A percentile compares a stretch with the other conserved stretches of the same genome.
Conservation (phyloP, 2,888 invertebrate species). For the Drosophila limbata region DNA sequence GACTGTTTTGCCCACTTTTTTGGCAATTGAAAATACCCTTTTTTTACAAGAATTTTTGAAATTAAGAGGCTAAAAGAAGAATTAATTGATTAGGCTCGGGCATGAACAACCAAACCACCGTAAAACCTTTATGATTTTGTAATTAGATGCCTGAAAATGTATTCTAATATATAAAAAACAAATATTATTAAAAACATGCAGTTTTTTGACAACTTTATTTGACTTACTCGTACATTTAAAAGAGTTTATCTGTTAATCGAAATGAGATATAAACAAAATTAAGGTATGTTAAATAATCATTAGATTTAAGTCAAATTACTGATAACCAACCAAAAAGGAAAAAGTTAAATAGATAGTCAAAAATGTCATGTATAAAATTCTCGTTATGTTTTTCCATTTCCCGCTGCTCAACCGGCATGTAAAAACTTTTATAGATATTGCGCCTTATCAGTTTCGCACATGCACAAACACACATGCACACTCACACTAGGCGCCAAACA, state of each 20-base stretch:
- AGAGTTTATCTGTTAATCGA: background rate
- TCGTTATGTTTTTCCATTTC: slow-evolving; percentile 21
- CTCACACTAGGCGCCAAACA: slow-evolving; percentile 5
- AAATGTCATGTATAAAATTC: background rate
- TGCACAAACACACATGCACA: slow-evolving; percentile 26
- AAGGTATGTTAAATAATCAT: background rate
- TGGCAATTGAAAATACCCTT: too few species aligned
- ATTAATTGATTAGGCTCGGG: too few species aligned
- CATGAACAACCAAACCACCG: too few species aligned
- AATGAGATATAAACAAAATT: background rate
- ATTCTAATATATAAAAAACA: too few species aligned
- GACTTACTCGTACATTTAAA: background rate
- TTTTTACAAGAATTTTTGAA: too few species aligned
- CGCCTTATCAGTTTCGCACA: slow-evolving; percentile 65
- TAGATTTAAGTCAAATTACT: background rate
- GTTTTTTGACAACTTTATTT: too few species aligned
- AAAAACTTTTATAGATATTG: slow-evolving; percentile 55
- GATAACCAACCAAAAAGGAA: too few species aligned
- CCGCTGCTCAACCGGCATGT: slow-evolving; percentile 43
- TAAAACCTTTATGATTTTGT: too few species aligned
- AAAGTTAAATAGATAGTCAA: background rate
- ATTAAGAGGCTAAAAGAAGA: too few species aligned
- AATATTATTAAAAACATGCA: too few species aligned
- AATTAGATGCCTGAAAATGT: too few species aligned
- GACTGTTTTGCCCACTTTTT: too few species aligned